A percentile compares a stretch with the other conserved stretches of the same genome.
Evolutionary conservation across 2,797 vertebrate genomes (phyloP).

Genomic region (Acropternis orthonyx): DNA sequence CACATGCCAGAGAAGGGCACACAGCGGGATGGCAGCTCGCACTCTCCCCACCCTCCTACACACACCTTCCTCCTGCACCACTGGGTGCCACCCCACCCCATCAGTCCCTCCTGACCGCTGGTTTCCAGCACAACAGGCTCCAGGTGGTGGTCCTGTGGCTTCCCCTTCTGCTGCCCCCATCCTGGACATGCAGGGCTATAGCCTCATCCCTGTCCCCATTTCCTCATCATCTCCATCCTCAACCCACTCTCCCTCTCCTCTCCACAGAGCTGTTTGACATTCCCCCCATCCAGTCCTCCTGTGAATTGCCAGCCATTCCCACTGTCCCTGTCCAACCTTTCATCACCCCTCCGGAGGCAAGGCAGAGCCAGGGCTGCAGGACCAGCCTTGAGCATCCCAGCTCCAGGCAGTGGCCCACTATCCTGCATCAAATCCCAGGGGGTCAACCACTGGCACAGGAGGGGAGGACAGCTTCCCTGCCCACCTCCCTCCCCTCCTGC

Average conservation of each 20-base stretch:
- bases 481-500: not conserved
- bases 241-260: not conserved
- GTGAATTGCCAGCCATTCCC: not conserved
- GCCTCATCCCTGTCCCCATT: not conserved
- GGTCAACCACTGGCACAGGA: not conserved
- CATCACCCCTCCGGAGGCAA: not conserved
- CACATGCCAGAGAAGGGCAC: not conserved
- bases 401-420: rapidly evolving
- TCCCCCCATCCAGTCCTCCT: not conserved
- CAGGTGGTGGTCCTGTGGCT: not conserved
- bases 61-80: not conserved
- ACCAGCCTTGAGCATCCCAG: not conserved
- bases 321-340: not conserved
- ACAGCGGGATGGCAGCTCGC: not conserved
- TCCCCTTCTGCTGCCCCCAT: not conserved
- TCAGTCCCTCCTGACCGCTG: rapidly evolving
- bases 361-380: not conserved
- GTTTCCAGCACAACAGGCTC: not conserved
- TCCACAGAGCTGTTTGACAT: not conserved
- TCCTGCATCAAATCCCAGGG: not conserved
- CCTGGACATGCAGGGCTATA: not conserved
- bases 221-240: not conserved
- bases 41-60: too few species aligned
- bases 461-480: too few species aligned
- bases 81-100: not conserved